phyloP scores from a whole-genome alignment of 2,888 invertebrate species.

The Stenchaetothrips biformis region DNA sequence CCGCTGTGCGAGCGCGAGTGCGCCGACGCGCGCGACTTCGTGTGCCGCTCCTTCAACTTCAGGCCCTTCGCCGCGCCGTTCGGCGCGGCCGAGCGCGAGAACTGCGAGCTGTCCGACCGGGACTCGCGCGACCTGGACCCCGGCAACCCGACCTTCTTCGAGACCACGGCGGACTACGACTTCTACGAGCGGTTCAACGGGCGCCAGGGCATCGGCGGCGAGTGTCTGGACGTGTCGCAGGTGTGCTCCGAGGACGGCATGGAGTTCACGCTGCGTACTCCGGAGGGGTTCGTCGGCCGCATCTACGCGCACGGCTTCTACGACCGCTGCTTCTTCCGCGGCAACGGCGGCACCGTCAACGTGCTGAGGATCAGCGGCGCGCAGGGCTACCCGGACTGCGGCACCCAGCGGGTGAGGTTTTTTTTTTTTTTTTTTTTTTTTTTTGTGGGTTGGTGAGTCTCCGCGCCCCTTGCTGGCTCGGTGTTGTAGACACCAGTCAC shows the following conservation, averaged over 20 bases:
- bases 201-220: conserved; percentile 62
- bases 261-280: conserved; percentile 84
- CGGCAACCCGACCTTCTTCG: conserved; percentile 79
- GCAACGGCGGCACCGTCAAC: conserved; percentile 79
- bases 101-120: conserved; percentile 84
- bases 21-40: conserved; percentile 73
- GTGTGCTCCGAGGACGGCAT: conserved; percentile 90
- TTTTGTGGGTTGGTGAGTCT: conserved; percentile 28
- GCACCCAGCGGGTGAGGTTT: conserved; percentile 64
- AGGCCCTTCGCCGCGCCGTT: conserved; percentile 58
- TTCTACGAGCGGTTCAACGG: conserved; percentile 76
- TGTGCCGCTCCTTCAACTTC: conserved; percentile 82
- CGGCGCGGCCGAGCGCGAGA: conserved; percentile 60
- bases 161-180: conserved; percentile 75
- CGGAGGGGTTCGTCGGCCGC: conserved; percentile 82
- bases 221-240: conserved; percentile 85
- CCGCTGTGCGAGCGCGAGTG: conserved; percentile 81
- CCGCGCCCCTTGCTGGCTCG: conserved; percentile 5
- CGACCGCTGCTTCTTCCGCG: conserved; percentile 84
- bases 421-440: conserved; percentile 29
- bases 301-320: conserved; percentile 91
- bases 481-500: too few species aligned
- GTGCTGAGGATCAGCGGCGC: conserved; percentile 80
- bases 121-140: conserved; percentile 79
- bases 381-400: conserved; percentile 90